Base-by-base conservation (phyloP, 1,140 invertebrate species). In the Cheumatopsyche charites region DNA sequence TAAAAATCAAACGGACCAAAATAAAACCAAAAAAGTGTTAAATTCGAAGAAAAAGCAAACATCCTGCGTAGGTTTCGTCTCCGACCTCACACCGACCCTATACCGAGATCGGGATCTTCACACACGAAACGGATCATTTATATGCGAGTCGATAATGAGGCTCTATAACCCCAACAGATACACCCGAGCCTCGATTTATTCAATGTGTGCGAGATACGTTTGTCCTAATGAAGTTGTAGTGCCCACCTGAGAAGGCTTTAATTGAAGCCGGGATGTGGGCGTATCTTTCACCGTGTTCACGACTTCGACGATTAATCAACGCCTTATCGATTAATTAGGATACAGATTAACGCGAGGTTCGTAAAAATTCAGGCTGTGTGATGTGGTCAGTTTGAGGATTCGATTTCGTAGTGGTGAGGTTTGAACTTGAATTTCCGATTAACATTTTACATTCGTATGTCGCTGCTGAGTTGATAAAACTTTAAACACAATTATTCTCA, bases 191-290 rank as follows among this genome's bases (percentile, higher is more conserved):
- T 36, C 3, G 29, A 36, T 36, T 36, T 36, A 9, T 36, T n/a
- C n/a, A n/a, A 17, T 36, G 67, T 42, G 58, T 62, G 58, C 9
- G 29, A 36, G 55, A 13, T 17, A 11, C 43, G 45, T 21, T 62
- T 21, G 55, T 49, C 67, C 67, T 70, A 70, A 70, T 70, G 67
- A 70, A 70, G 67, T 70, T 70, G 67, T 68, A 68, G 47, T 58
- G 52, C 67, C 67, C 67, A 62, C 67, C 67, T 58, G 41, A 62
- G 67, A 42, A 11, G 52, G 15, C 13, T 70, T 70, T 70, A 70
- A 70, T 70, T 70, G 45, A 62, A 47, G 29, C 67, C 52, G 23
- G 52, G 49, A 4, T 15, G 67, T 70, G 67, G 67, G 58, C 45
- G 26, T 21, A 45, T 26, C 23, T 58, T 6, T 47, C 63, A 3